These are phyloP conservation scores for Xylocopa sonorina DNA, from an alignment of 1,140 invertebrate genomes.

Conservation along the genomic window DNA sequence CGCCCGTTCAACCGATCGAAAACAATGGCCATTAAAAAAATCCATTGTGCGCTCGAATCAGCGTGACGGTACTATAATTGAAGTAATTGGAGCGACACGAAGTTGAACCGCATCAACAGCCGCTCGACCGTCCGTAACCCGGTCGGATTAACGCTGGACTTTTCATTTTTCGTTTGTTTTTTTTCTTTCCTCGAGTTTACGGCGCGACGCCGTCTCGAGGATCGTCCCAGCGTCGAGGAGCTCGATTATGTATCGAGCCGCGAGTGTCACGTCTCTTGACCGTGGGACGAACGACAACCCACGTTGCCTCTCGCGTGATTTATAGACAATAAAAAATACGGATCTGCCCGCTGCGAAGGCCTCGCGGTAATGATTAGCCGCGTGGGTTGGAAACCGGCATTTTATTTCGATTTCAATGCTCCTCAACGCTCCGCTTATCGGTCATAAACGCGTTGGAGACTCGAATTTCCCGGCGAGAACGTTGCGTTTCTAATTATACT, in stretches of 20 bases:
- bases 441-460: background rate
- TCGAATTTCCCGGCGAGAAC: background rate
- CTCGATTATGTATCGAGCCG: conserved; percentile 34
- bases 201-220: conserved; percentile 1
- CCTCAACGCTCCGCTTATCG: background rate
- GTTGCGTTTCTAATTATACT: background rate
- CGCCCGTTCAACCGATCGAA: conserved; percentile 17
- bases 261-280: conserved; percentile 15
- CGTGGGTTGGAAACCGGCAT: background rate
- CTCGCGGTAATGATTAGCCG: conserved; percentile 2
- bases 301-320: conserved; percentile 41
- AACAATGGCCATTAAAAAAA: conserved; percentile 41
- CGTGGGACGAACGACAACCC: conserved; percentile 30
- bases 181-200: background rate
- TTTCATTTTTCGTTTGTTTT: background rate
- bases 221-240: conserved; percentile 19
- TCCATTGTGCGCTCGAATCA: conserved; percentile 41
- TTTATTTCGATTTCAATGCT: background rate
- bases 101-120: conserved; percentile 7
- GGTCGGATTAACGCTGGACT: background rate
- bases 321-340: conserved; percentile 39
- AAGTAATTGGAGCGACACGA: conserved; percentile 43
- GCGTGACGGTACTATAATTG: conserved; percentile 43
- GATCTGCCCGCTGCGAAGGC: background rate
- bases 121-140: conserved; percentile 2